Evolutionary conservation across 2,888 invertebrate species (phyloP).

Genomic region (Mythimna loreyi): DNA sequence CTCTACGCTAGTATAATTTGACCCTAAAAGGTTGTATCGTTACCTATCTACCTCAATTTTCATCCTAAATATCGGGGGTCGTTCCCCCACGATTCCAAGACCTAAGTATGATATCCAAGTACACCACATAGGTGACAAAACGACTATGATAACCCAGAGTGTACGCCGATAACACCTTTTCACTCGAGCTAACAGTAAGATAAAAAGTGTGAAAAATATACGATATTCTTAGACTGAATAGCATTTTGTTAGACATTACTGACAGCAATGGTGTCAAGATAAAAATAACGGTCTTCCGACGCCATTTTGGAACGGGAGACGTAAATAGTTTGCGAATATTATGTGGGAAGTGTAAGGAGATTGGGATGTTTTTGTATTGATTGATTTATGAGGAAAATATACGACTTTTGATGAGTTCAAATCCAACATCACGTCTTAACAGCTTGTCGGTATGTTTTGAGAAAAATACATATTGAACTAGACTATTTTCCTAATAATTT

Average conservation of each 20-base stretch:
- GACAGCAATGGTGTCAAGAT: conserved; percentile 34
- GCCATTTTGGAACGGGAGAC: conserved; percentile 34
- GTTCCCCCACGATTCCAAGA: background rate
- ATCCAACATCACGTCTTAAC: too few relatives aligned
- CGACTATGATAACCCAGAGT: conserved; percentile 26
- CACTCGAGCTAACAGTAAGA: conserved; percentile 25
- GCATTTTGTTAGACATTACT: conserved; percentile 38
- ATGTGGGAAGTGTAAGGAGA: background rate
- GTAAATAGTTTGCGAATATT: conserved; percentile 33
- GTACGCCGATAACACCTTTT: conserved; percentile 21
- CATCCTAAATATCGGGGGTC: background rate
- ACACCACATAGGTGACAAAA: conserved; percentile 10
- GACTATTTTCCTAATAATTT: too few relatives aligned
- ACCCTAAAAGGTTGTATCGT: background rate
- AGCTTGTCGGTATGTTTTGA: too few relatives aligned
- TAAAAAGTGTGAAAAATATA: conserved; percentile 34
- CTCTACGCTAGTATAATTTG: too few relatives aligned
- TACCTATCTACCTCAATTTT: background rate
- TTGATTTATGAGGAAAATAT: too few relatives aligned
- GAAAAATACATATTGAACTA: too few relatives aligned
- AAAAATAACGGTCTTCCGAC: conserved; percentile 43
- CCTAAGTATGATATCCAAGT: conserved; percentile 12
- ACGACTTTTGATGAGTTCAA: too few relatives aligned
- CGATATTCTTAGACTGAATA: conserved; percentile 26
- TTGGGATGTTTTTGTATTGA: too few relatives aligned